phyloP scores from a whole-genome alignment of 2,113 vertebrate species.

The Murina feae region DNA sequence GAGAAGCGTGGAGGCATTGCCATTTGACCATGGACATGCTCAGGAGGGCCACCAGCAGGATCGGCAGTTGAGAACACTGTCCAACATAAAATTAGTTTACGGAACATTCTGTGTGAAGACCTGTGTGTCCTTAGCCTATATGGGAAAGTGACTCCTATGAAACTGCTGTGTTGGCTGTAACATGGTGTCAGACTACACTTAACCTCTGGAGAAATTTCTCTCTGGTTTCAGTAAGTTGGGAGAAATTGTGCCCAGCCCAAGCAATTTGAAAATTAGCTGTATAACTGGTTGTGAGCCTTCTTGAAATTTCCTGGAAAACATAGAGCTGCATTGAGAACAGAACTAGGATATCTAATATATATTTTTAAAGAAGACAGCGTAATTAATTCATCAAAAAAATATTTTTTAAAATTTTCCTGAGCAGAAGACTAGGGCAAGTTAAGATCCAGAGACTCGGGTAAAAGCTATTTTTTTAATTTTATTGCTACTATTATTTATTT shows the following conservation, averaged over 20 bases:
- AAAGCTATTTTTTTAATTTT: not conserved
- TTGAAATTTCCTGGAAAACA: not conserved
- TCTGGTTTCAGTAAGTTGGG: not conserved
- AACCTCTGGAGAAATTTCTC: not conserved
- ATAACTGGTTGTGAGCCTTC: not conserved
- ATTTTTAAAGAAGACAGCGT: not conserved
- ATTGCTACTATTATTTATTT: not conserved
- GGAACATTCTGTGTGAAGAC: not conserved
- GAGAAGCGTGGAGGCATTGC: not conserved
- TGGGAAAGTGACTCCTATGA: not conserved
- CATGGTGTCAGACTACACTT: not conserved
- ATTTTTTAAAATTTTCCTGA: not conserved
- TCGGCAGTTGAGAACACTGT: not conserved
- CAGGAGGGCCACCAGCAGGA: not conserved
- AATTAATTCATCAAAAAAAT: not conserved
- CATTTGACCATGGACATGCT: not conserved
- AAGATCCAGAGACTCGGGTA: not conserved
- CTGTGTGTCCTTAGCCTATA: not conserved
- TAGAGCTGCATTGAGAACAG: not conserved
- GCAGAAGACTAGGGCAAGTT: not conserved
- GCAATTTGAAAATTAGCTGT: not conserved
- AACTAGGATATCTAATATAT: not conserved
- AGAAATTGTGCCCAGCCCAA: not conserved
- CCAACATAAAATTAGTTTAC: not conserved
- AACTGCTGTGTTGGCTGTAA: not conserved